A percentile compares a stretch with the other conserved stretches of the same genome.
Evolutionary conservation across 1,140 invertebrate species (phyloP).

Genomic region (Andrena cerasifolii): DNA sequence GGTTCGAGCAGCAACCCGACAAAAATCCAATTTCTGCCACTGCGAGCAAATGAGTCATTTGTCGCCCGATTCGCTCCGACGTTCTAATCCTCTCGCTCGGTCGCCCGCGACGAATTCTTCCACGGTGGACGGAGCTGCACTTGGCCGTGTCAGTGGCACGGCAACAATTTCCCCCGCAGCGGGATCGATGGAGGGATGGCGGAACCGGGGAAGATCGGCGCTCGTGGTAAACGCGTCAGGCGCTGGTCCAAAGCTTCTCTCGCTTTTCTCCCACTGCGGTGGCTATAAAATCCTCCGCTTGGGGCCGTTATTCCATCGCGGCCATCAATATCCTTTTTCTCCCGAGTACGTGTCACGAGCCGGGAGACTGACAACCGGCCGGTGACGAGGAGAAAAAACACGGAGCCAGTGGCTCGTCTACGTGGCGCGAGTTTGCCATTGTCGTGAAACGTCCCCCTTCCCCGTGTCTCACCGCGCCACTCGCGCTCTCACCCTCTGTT

Average conservation of each 20-base stretch:
- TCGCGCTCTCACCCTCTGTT: conserved; percentile 37
- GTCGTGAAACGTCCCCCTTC: conserved; percentile 55
- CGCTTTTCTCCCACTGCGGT: not conserved
- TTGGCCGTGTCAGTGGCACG: no score
- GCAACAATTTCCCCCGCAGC: no score
- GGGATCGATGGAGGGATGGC: no score
- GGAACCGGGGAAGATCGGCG: no score
- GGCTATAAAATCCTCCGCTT: not conserved
- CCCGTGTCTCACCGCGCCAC: conserved; percentile 28
- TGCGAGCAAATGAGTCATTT: conserved; percentile 46
- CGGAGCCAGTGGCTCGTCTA: conserved; percentile 36
- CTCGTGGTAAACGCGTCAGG: no score
- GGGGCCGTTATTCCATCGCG: conserved; percentile 47
- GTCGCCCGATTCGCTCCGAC: conserved; percentile 29
- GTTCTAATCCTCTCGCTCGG: conserved; percentile 20
- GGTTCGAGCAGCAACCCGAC: not conserved
- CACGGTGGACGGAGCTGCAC: no score
- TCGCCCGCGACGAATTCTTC: not conserved
- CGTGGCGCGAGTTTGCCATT: conserved; percentile 56
- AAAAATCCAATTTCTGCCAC: conserved; percentile 44
- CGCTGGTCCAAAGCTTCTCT: no score
- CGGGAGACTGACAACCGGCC: conserved; percentile 52
- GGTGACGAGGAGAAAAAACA: conserved; percentile 46
- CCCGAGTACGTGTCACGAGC: conserved; percentile 53
- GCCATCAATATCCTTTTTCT: conserved; percentile 53